These are phyloP conservation scores for Heterodera filipjevi DNA, from an alignment of 2,888 invertebrate species.

Conservation along the genomic window DNA sequence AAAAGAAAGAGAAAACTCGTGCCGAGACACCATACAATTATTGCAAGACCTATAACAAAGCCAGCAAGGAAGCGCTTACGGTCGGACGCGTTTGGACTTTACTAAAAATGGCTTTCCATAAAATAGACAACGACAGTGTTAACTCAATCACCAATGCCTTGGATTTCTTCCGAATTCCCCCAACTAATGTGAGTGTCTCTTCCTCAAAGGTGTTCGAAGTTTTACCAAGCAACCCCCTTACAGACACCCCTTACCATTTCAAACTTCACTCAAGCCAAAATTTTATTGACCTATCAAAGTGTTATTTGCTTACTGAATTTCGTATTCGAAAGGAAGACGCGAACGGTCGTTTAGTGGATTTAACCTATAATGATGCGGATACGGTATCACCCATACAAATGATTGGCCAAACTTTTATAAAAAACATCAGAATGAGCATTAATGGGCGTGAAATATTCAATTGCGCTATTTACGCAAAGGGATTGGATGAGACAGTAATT, in stretches of 20 bases:
- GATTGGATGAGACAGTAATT: no score
- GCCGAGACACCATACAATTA: neutral
- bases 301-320: conserved; percentile 26
- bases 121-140: conserved; percentile 23
- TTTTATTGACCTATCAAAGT: conserved; percentile 24
- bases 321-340: conserved; percentile 16
- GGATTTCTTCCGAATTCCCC: conserved; percentile 26
- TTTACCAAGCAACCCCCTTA: conserved; percentile 16
- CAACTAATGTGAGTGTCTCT: conserved; percentile 31
- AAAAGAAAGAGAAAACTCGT: neutral
- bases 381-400: neutral
- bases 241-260: conserved; percentile 23
- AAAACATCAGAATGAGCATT: neutral
- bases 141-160: conserved; percentile 30
- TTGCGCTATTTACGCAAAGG: no score
- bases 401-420: conserved; percentile 4
- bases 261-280: conserved; percentile 20
- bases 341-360: conserved; percentile 1
- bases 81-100: conserved; percentile 32
- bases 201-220: neutral
- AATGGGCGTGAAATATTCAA: conserved; percentile 9
- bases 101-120: conserved; percentile 25
- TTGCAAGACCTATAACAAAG: neutral
- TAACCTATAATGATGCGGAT: neutral
- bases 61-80: conserved; percentile 17